Evolutionary conservation across 2,888 invertebrate genomes (phyloP).

Genomic region (Lepidochrysops patricia): DNA sequence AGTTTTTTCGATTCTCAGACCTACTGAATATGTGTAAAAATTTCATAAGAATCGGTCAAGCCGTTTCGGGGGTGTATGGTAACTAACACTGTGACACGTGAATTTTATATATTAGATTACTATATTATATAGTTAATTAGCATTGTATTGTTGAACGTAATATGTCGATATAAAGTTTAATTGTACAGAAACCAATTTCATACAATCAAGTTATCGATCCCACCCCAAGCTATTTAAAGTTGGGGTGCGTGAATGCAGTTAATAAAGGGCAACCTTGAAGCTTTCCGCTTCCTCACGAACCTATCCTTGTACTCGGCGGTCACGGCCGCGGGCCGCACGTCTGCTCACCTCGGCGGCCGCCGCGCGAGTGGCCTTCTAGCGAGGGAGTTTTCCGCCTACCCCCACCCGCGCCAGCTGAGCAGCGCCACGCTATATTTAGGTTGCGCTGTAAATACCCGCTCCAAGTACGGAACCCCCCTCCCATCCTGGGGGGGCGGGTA

Average conservation of each 20-base stretch:
- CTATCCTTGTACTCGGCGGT: constrained; percentile 53
- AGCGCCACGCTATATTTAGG: constrained; percentile 72
- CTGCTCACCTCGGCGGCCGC: constrained; percentile 54
- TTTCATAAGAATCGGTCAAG: too few species aligned
- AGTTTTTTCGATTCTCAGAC: too few species aligned
- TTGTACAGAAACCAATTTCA: background rate
- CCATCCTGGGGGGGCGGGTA: constrained; percentile 43
- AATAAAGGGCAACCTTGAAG: constrained; percentile 51
- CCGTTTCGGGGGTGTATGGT: too few species aligned
- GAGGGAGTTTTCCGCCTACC: constrained; percentile 60
- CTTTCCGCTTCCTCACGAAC: constrained; percentile 45
- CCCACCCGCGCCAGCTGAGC: constrained; percentile 67
- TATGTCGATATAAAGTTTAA: too few species aligned
- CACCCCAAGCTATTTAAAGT: background rate
- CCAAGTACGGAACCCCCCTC: constrained; percentile 61
- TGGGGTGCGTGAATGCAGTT: constrained; percentile 11
- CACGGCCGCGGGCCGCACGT: constrained; percentile 57
- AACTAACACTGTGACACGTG: too few species aligned
- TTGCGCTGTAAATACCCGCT: constrained; percentile 73
- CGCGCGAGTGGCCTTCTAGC: constrained; percentile 56
- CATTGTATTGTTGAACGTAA: too few species aligned
- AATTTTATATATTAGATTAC: too few species aligned
- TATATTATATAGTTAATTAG: too few species aligned
- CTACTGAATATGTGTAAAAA: too few species aligned
- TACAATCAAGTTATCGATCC: background rate